phyloP scores from a whole-genome alignment of 2,113 vertebrate genomes.

The Stercorarius parasiticus region DNA sequence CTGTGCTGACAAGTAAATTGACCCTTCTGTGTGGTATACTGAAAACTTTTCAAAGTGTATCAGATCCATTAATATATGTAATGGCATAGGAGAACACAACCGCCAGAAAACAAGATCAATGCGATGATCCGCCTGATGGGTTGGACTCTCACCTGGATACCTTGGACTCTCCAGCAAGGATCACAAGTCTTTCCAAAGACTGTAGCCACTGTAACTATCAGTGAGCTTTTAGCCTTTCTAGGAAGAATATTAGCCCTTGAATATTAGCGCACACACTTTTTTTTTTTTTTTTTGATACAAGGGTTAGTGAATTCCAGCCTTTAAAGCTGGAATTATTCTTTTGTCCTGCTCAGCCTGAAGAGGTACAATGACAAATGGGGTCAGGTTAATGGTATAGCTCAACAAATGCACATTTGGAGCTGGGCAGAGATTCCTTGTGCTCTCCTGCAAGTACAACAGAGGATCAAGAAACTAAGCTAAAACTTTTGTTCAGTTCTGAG shows the following conservation, averaged over 20 bases:
- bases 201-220: neutral
- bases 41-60: neutral
- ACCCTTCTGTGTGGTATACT: neutral
- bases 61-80: neutral
- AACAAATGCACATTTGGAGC: neutral
- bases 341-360: neutral
- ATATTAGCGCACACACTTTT: neutral
- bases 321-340: neutral
- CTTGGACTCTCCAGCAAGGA: neutral
- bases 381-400: neutral
- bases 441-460: neutral
- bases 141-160: neutral
- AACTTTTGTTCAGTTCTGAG: neutral
- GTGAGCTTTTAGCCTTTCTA: neutral
- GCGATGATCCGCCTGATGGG: neutral
- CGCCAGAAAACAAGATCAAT: neutral
- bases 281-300: no score
- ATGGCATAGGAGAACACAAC: neutral
- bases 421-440: neutral
- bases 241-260: neutral
- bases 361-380: neutral
- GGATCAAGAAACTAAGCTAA: neutral
- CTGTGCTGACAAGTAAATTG: neutral
- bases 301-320: neutral
- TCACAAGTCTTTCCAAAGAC: neutral